phyloP scores from a whole-genome alignment of 2,797 vertebrate genomes.

The Sarcoramphus papa region DNA sequence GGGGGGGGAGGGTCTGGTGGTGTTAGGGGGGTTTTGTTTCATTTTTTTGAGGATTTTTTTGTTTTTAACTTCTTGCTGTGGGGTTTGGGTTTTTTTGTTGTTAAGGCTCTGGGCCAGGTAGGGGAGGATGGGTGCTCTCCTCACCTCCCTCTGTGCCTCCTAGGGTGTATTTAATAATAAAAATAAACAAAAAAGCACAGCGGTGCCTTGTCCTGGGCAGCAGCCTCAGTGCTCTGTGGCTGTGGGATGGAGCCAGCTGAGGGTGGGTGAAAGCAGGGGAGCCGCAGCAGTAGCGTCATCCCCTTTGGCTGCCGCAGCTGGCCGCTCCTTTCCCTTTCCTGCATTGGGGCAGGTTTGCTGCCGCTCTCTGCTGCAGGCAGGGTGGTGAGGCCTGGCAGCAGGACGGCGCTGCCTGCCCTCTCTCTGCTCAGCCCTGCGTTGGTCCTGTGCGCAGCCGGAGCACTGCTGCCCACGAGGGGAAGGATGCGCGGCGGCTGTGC shows the following conservation, averaged over 20 bases:
- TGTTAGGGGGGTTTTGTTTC: background rate
- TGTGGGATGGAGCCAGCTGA: background rate
- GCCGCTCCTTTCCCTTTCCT: background rate
- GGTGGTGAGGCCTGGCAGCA: background rate
- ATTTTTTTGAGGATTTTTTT: background rate
- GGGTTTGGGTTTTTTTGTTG: background rate
- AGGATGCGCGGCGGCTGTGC: fast-evolving
- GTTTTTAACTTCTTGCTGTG: background rate
- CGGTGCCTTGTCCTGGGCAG: background rate
- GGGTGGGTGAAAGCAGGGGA: background rate
- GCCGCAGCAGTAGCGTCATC: background rate
- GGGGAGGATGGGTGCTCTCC: background rate
- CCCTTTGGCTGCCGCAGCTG: background rate
- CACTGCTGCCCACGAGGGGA: too few relatives aligned
- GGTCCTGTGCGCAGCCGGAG: background rate
- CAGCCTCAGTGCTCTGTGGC: fast-evolving
- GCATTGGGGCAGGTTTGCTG: too few relatives aligned
- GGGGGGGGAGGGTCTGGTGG: background rate
- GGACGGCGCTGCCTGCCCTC: fast-evolving
- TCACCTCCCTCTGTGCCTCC: background rate
- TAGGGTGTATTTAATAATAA: constrained; percentile 55
- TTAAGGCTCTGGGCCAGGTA: background rate
- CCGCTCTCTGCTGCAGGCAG: background rate
- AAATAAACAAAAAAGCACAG: background rate
- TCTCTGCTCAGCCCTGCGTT: fast-evolving